A percentile compares a stretch with the other conserved stretches of the same genome.
Evolutionary conservation across 2,888 invertebrate species (phyloP).

Genomic region (Boloria selene): DNA sequence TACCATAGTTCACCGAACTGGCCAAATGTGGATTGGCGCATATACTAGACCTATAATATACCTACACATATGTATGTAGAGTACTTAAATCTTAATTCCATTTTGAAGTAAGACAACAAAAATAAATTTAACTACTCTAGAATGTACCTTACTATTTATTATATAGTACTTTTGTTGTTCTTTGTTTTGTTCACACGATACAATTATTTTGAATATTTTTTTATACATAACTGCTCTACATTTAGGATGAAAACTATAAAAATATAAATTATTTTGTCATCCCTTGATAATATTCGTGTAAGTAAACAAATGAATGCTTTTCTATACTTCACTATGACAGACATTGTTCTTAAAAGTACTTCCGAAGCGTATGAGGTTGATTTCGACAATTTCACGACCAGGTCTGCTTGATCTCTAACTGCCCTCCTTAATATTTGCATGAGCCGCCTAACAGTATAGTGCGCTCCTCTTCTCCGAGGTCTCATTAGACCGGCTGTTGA

Average conservation of each 20-base stretch:
- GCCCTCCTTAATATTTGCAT: conserved; percentile 29
- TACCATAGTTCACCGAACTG: too few relatives aligned
- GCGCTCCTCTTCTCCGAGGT: conserved; percentile 42
- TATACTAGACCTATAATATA: too few relatives aligned
- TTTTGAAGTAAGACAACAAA: neutral
- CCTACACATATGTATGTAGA: too few relatives aligned
- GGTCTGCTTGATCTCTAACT: conserved; percentile 44
- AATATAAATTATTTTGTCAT: too few relatives aligned
- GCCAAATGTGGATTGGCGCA: too few relatives aligned
- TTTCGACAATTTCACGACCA: conserved; percentile 58
- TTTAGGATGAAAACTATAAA: neutral
- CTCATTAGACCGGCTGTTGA: conserved; percentile 49
- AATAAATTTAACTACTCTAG: neutral
- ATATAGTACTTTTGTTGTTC: neutral
- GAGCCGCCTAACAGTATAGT: neutral
- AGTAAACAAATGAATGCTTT: neutral
- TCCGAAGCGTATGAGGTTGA: conserved; percentile 59
- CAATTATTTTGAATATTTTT: neutral
- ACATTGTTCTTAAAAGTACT: conserved; percentile 16
- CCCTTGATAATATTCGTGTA: too few relatives aligned
- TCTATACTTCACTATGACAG: neutral
- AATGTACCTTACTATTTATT: too few relatives aligned
- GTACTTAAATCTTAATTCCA: too few relatives aligned
- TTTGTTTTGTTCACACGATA: neutral
- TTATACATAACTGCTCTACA: neutral